Evolutionary conservation across 2,797 vertebrate species (phyloP), one percentile per base, ranked within the genome.

Genomic region (Karalla daura): DNA sequence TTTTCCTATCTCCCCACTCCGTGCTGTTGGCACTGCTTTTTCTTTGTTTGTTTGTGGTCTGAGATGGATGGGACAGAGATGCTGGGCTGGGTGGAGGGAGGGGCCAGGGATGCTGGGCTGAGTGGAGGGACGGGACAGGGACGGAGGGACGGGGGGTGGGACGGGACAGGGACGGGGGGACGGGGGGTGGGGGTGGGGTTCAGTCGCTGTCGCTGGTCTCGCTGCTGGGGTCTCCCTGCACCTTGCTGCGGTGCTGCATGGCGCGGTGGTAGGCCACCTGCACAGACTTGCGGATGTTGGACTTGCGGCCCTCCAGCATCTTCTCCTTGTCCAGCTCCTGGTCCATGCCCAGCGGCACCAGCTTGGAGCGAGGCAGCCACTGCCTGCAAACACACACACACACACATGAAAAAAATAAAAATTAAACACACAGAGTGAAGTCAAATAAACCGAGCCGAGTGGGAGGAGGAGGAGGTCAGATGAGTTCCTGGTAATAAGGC

Each of bases 161-260:
- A 43, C n/a, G n/a, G n/a, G n/a, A n/a, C n/a, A n/a, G n/a, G n/a
- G n/a, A n/a, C n/a, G n/a, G n/a, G n/a, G n/a, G n/a, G n/a, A n/a
- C n/a, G n/a, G n/a, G n/a, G n/a, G n/a, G n/a, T n/a, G n/a, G n/a
- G n/a, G n/a, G n/a, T n/a, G n/a, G 78, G 46, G 52, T 72, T 94
- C 89, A 95, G 94, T 99, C 98, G 23, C 95, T 98, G 83, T 99
- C 98, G 9, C 97, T 99, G 77, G 96, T 98, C 86, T 98, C 97
- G 3, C 98, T 99, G 95, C 96, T 99, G 81, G 96, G 98, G 81
- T 98, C 96, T 36, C 98, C 97, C 83, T 98, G 98, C 83, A 99
- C 98, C 84, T 99, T 99, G 94, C 96, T 99, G 74, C 97, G 98
- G 89, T 99, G 98, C 89, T 98, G 97, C 96, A 99, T 96, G 84